These are phyloP conservation scores for Acomys russatus DNA, from an alignment of 2,797 vertebrate genomes.

Conservation along the genomic window DNA sequence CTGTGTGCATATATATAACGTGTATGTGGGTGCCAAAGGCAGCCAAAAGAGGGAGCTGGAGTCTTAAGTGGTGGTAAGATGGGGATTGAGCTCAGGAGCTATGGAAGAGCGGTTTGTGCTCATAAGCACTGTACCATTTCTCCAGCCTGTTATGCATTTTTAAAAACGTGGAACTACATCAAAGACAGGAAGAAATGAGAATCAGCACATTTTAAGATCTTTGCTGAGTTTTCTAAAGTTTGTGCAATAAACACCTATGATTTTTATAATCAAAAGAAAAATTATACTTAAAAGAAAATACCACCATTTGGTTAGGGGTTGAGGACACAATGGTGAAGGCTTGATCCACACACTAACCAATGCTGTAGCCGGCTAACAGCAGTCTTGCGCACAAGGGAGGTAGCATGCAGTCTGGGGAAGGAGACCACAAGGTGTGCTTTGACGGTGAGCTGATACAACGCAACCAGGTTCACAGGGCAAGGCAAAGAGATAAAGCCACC, in stretches of 20 bases:
- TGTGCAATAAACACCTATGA: not conserved
- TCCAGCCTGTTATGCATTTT: too few species aligned
- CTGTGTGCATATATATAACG: not conserved
- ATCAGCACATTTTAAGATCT: not conserved
- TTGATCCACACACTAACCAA: not conserved
- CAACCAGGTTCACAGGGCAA: not conserved
- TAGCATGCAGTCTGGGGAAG: not conserved
- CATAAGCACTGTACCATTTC: not conserved
- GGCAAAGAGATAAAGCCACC: not conserved
- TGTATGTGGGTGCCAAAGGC: not conserved
- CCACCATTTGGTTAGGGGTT: not conserved
- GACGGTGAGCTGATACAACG: not conserved
- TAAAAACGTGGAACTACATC: not conserved
- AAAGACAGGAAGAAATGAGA: constrained; percentile 28
- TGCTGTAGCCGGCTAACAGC: not conserved
- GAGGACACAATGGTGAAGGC: not conserved
- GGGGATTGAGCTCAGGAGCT: not conserved
- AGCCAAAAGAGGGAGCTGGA: not conserved
- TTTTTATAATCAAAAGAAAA: not conserved
- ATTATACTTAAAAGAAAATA: not conserved
- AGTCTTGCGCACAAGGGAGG: not conserved
- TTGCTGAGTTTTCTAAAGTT: not conserved
- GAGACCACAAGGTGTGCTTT: not conserved
- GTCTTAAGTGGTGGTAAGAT: not conserved
- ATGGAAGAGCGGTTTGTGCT: not conserved